A percentile compares a stretch with the other conserved stretches of the same genome.
phyloP scores from a whole-genome alignment of 2,113 vertebrate species.

The Oenanthe melanoleuca region DNA sequence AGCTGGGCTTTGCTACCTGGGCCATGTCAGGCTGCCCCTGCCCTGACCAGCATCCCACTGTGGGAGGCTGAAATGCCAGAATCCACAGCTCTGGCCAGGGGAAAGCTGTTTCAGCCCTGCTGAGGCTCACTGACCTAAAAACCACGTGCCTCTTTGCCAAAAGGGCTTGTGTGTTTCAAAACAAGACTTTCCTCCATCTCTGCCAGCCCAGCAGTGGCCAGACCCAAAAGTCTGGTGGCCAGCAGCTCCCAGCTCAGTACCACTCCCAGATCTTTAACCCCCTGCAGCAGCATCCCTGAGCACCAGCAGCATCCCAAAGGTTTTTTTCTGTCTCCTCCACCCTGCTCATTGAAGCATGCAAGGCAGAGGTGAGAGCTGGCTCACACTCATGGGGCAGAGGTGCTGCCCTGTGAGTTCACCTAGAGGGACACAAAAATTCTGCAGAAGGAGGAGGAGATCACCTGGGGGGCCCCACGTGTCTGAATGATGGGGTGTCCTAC shows the following conservation, averaged over 20 bases:
- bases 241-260: not conserved
- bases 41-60: not conserved
- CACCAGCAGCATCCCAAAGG: not conserved
- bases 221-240: not conserved
- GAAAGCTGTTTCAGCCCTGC: not conserved
- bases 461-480: rapidly evolving
- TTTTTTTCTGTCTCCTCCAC: not conserved
- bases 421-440: not conserved
- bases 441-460: not conserved
- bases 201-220: not conserved
- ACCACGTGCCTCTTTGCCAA: rapidly evolving
- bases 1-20: not conserved
- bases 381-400: not conserved
- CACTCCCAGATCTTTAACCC: not conserved
- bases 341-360: rapidly evolving
- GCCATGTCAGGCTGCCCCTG: not conserved
- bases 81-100: not conserved
- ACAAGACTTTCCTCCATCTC: not conserved
- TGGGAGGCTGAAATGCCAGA: not conserved
- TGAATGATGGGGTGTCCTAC: not conserved
- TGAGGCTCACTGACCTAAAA: not conserved
- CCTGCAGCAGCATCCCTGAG: no score
- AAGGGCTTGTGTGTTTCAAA: not conserved
- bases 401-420: not conserved
- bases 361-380: not conserved